A percentile compares a stretch with the other conserved stretches of the same genome.
Conservation (phyloP, 2,888 invertebrate species). For the Shargacucullia verbasci region DNA sequence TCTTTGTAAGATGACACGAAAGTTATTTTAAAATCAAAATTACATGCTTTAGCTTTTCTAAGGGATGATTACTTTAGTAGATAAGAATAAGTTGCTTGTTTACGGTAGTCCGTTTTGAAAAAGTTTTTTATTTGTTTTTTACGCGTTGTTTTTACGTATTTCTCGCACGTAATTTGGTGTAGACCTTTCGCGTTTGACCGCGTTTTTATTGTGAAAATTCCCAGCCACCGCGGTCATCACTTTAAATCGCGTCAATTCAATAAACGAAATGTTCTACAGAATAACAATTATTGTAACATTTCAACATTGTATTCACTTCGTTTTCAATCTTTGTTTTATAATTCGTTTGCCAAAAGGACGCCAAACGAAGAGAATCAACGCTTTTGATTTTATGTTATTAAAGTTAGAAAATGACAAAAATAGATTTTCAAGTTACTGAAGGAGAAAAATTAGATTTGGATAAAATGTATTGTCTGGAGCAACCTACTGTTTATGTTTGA, state of each 20-base stretch:
- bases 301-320: constrained; percentile 43
- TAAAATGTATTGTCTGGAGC: constrained; percentile 24
- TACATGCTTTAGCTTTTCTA: constrained; percentile 31
- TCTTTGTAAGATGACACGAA: constrained; percentile 15
- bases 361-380: constrained; percentile 38
- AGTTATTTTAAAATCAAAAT: constrained; percentile 38
- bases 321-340: constrained; percentile 56
- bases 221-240: constrained; percentile 35
- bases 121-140: constrained; percentile 50
- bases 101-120: constrained; percentile 42
- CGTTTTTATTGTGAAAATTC: constrained; percentile 54
- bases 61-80: constrained; percentile 25
- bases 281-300: constrained; percentile 57
- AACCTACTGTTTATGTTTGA: constrained; percentile 23
- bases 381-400: constrained; percentile 40
- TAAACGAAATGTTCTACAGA: constrained; percentile 55
- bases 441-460: constrained; percentile 27
- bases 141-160: constrained; percentile 47
- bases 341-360: constrained; percentile 42
- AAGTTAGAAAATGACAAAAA: constrained; percentile 40
- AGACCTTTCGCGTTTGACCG: constrained; percentile 54
- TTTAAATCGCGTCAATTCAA: constrained; percentile 58
- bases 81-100: constrained; percentile 41
- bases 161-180: constrained; percentile 53
- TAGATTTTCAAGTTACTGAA: constrained; percentile 35